Evolutionary conservation across 2,888 invertebrate genomes (phyloP).

Genomic region (Zeuzera pyrina): DNA sequence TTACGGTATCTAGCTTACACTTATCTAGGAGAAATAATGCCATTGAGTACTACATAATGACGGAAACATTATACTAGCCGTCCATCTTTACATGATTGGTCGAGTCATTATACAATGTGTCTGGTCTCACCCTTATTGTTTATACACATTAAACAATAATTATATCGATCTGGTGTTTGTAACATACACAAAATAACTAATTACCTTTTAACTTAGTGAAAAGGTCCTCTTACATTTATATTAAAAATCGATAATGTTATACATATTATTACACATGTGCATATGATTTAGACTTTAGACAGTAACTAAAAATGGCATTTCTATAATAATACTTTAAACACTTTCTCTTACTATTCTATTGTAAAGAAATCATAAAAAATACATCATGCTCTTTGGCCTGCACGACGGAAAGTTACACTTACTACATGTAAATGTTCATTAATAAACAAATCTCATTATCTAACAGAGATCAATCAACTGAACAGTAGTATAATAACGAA

Average conservation of each 20-base stretch:
- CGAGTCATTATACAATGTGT: constrained; percentile 65
- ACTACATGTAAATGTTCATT: constrained; percentile 42
- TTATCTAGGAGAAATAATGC: constrained; percentile 71
- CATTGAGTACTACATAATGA: constrained; percentile 60
- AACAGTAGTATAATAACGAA: constrained; percentile 17
- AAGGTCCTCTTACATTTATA: constrained; percentile 55
- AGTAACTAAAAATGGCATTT: constrained; percentile 70
- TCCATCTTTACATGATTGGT: constrained; percentile 64
- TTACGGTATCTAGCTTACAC: constrained; percentile 72
- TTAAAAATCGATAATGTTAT: constrained; percentile 70
- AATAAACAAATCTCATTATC: constrained; percentile 50
- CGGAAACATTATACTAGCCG: constrained; percentile 33
- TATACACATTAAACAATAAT: too few species aligned
- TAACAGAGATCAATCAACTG: constrained; percentile 62
- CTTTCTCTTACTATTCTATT: constrained; percentile 56
- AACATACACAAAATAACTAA: too few species aligned
- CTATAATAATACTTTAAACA: constrained; percentile 56
- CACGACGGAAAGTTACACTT: constrained; percentile 61
- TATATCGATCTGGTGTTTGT: too few species aligned
- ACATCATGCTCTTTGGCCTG: constrained; percentile 73
- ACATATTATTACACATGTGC: too few species aligned
- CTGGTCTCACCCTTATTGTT: too few species aligned
- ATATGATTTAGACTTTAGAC: too few species aligned
- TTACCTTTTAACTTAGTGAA: too few species aligned
- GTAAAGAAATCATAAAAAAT: constrained; percentile 65